These are phyloP conservation scores for Byasa hedistus DNA, from an alignment of 2,888 invertebrate species.

Conservation along the genomic window DNA sequence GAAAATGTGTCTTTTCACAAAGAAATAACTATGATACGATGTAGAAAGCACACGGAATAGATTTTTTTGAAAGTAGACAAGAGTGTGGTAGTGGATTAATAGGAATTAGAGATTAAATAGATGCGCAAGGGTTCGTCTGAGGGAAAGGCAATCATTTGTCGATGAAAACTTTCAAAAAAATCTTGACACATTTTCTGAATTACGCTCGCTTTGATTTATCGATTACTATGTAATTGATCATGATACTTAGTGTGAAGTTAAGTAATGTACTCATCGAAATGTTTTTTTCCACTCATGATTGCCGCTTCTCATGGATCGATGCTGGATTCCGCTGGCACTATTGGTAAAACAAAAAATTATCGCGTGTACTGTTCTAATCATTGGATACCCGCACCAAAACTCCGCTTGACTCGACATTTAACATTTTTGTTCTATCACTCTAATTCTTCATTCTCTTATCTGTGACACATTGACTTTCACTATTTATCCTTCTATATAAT, in stretches of 20 bases:
- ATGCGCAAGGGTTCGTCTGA: conserved; percentile 50
- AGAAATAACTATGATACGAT: conserved; percentile 81
- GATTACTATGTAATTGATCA: conserved; percentile 34
- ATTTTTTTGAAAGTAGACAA: conserved; percentile 82
- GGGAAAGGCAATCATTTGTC: conserved; percentile 75
- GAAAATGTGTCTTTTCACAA: conserved; percentile 89
- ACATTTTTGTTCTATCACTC: conserved; percentile 13
- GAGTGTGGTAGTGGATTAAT: conserved; percentile 76
- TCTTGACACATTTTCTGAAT: conserved; percentile 87
- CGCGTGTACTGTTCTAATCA: conserved; percentile 44
- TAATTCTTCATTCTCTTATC: conserved; percentile 6
- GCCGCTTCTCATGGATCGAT: conserved; percentile 77
- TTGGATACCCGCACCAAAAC: conserved; percentile 47
- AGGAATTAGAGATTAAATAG: conserved; percentile 52
- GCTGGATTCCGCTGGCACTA: conserved; percentile 75
- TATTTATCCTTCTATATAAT: not conserved
- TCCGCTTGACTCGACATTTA: conserved; percentile 60
- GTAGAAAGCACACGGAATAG: conserved; percentile 69
- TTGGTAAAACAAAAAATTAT: conserved; percentile 59
- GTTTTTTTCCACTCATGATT: conserved; percentile 79
- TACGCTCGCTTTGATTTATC: conserved; percentile 60
- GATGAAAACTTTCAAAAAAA: conserved; percentile 80
- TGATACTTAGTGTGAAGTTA: conserved; percentile 43
- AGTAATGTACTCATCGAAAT: conserved; percentile 66
- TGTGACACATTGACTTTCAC: not conserved